Evolutionary conservation across 2,797 vertebrate genomes (phyloP).

Genomic region (Lagodon rhomboides): DNA sequence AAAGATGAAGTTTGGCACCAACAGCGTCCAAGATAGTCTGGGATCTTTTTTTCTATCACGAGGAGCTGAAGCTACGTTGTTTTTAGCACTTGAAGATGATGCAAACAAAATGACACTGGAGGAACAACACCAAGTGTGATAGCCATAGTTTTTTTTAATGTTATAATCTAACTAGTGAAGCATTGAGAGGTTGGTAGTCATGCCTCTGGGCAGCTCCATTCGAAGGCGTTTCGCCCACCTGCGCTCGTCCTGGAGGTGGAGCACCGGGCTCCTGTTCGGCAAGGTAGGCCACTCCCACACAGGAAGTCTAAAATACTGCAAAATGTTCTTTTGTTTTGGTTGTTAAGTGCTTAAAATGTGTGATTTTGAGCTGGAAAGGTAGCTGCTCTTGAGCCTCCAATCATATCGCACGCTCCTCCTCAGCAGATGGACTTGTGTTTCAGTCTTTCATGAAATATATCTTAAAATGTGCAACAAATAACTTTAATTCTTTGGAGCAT

Average conservation of each 20-base stretch:
- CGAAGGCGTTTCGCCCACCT: constrained; percentile 49
- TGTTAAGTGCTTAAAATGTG: not conserved
- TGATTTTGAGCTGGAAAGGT: not conserved
- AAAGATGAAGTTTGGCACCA: constrained; percentile 1
- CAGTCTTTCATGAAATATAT: not conserved
- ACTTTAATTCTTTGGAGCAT: not conserved
- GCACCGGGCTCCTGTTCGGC: constrained; percentile 57
- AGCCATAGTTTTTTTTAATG: not conserved
- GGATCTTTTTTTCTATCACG: not conserved
- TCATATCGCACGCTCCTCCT: not conserved
- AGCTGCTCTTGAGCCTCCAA: not conserved
- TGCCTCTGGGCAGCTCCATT: constrained; percentile 55
- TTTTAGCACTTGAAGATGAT: not conserved
- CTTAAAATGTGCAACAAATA: not conserved
- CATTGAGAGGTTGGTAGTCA: constrained; percentile 12
- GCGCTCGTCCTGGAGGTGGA: constrained; percentile 69
- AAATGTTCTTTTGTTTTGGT: not conserved
- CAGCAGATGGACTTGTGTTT: not conserved
- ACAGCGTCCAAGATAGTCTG: not conserved
- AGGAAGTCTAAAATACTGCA: constrained; percentile 1
- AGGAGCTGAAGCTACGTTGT: not conserved
- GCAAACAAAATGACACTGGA: not conserved
- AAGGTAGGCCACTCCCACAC: constrained; percentile 72
- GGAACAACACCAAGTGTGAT: not conserved
- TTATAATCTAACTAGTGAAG: not conserved